These are phyloP conservation scores for Meandrina meandrites DNA, from an alignment of 92 coral and sea anemone species.

Conservation along the genomic window DNA sequence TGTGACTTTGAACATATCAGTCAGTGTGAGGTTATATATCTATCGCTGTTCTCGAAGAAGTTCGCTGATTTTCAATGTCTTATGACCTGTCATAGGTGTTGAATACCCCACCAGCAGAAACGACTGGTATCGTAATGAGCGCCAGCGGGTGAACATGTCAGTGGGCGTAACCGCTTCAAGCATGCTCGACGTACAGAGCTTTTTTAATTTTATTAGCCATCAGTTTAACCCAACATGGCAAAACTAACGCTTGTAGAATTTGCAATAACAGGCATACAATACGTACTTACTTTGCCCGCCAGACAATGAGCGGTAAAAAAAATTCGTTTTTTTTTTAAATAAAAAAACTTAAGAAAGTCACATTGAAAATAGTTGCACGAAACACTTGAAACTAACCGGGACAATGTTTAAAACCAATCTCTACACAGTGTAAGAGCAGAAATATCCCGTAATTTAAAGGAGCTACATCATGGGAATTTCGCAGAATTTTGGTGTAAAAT, in stretches of 20 bases:
- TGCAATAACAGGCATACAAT: neutral
- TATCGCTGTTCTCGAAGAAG: neutral
- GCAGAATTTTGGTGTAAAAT: too few relatives aligned
- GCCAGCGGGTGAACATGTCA: conserved; percentile 21
- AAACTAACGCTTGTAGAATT: neutral
- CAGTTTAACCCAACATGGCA: neutral
- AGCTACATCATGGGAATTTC: too few relatives aligned
- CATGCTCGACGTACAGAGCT: conserved; percentile 1
- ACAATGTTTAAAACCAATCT: too few relatives aligned
- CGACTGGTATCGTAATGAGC: conserved; percentile 11
- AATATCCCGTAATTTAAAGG: too few relatives aligned
- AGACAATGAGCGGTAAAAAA: neutral
- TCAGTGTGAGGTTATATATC: neutral
- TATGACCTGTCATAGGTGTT: conserved; percentile 26
- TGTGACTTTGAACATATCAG: neutral
- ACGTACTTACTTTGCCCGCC: neutral
- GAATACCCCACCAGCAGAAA: conserved; percentile 37
- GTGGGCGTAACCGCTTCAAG: neutral
- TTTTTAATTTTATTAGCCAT: neutral
- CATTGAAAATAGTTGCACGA: neutral
- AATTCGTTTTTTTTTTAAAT: too few relatives aligned
- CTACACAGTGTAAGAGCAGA: too few relatives aligned
- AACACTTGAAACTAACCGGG: neutral
- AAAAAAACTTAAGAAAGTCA: neutral
- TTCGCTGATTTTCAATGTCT: conserved; percentile 10